Evolutionary conservation across 2,888 invertebrate species (phyloP).

Genomic region (Drosophila algonquin): DNA sequence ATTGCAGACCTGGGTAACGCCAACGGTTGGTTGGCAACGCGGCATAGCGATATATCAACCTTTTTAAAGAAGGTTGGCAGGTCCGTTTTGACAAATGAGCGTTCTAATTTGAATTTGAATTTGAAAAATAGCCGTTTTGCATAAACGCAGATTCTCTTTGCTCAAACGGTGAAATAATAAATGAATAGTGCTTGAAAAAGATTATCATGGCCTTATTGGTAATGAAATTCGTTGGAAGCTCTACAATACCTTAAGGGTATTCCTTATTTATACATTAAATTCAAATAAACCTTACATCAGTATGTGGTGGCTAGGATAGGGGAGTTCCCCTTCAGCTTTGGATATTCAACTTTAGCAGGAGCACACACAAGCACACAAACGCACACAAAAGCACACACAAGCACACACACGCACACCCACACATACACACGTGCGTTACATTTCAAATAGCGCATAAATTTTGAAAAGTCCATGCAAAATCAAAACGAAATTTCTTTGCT

Average conservation of each 20-base stretch:
- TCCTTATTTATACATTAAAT: background rate
- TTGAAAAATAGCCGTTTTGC: background rate
- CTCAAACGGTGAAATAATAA: too few relatives aligned
- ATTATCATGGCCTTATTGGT: too few relatives aligned
- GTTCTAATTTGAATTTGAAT: background rate
- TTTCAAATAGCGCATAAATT: conserved; percentile 69
- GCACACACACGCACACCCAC: conserved; percentile 19
- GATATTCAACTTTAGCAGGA: conserved; percentile 41
- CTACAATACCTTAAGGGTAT: too few relatives aligned
- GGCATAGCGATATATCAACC: background rate
- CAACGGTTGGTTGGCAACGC: too few relatives aligned
- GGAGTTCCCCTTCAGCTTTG: background rate
- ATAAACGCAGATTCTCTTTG: too few relatives aligned
- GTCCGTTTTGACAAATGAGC: background rate
- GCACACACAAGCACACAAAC: conserved; percentile 10
- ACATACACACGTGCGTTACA: conserved; percentile 57
- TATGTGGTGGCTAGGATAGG: background rate
- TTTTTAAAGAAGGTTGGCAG: background rate
- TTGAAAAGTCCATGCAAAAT: conserved; percentile 72
- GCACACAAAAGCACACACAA: conserved; percentile 19
- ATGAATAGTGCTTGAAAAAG: too few relatives aligned
- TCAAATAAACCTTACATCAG: conserved; percentile 35
- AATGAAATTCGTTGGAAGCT: too few relatives aligned
- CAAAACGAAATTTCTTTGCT: conserved; percentile 67
- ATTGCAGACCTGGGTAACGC: background rate